A percentile compares a stretch with the other conserved stretches of the same genome.
These are phyloP conservation scores for Sycophaga agraensis DNA, from an alignment of 1,140 invertebrate species.

Conservation along the genomic window DNA sequence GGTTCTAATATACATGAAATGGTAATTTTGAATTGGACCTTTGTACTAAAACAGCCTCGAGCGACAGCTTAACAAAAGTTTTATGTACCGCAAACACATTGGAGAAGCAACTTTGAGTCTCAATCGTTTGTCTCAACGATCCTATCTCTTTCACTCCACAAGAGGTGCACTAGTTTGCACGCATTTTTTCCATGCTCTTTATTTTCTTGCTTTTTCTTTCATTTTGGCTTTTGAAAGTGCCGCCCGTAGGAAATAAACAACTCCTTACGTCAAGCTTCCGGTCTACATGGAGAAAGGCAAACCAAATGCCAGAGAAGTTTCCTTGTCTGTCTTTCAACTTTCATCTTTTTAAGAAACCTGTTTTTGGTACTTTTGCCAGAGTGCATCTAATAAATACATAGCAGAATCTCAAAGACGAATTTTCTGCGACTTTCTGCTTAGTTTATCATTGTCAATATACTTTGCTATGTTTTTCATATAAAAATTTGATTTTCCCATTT, in stretches of 20 bases:
- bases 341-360: background rate
- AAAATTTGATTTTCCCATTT: slow-evolving; percentile 25
- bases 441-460: slow-evolving; percentile 24
- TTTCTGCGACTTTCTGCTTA: background rate
- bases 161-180: slow-evolving; percentile 2
- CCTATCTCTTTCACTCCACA: slow-evolving; percentile 25
- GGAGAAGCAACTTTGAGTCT: slow-evolving; percentile 31
- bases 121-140: slow-evolving; percentile 33
- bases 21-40: slow-evolving; percentile 4
- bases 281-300: slow-evolving; percentile 39
- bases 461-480: background rate
- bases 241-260: slow-evolving; percentile 47
- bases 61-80: slow-evolving; percentile 43
- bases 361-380: background rate
- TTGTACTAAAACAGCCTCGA: background rate
- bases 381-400: slow-evolving; percentile 25
- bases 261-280: slow-evolving; percentile 44
- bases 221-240: slow-evolving; percentile 23
- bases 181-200: slow-evolving; percentile 26
- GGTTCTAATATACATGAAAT: background rate
- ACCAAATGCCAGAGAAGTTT: slow-evolving; percentile 18
- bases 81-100: slow-evolving; percentile 47
- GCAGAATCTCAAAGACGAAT: slow-evolving; percentile 21
- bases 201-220: slow-evolving; percentile 9
- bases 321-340: background rate